Evolutionary conservation across 2,888 invertebrate species (phyloP).

Genomic region (Hoplodrina blanda): DNA sequence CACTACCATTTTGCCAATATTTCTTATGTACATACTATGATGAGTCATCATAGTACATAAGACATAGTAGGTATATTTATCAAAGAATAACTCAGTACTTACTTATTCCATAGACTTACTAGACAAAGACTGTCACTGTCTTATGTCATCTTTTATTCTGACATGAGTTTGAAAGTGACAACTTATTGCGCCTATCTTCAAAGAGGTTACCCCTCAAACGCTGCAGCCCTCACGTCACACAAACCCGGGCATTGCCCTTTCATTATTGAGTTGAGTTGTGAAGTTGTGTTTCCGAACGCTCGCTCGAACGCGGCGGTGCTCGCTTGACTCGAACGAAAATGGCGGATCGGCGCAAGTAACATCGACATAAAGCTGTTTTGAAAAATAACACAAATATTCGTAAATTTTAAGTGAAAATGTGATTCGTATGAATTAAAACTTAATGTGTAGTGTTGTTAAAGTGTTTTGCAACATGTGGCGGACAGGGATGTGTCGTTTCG

Average conservation of each 20-base stretch:
- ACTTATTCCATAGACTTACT: not conserved
- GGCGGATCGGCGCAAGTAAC: conserved; percentile 79
- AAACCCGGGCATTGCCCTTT: conserved; percentile 88
- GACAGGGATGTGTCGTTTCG: conserved; percentile 87
- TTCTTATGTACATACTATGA: too few relatives aligned
- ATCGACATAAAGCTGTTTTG: conserved; percentile 68
- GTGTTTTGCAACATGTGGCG: conserved; percentile 86
- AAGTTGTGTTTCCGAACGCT: conserved; percentile 81
- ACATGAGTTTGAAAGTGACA: not conserved
- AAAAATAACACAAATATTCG: conserved; percentile 73
- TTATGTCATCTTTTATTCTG: not conserved
- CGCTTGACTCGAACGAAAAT: conserved; percentile 75
- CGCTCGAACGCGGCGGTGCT: conserved; percentile 81
- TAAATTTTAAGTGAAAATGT: conserved; percentile 88
- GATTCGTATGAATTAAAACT: conserved; percentile 89
- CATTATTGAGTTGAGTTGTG: conserved; percentile 76
- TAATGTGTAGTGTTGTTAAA: conserved; percentile 80
- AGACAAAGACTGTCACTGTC: not conserved
- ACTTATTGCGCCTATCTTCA: conserved; percentile 68
- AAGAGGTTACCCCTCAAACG: conserved; percentile 50
- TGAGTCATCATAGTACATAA: too few relatives aligned
- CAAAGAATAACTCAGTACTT: too few relatives aligned
- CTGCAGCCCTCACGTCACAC: conserved; percentile 71
- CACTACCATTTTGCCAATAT: too few relatives aligned
- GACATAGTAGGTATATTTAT: too few relatives aligned